A percentile compares a stretch with the other conserved stretches of the same genome.
Evolutionary conservation across 2,797 vertebrate genomes (phyloP).

Genomic region (Trachurus trachurus): DNA sequence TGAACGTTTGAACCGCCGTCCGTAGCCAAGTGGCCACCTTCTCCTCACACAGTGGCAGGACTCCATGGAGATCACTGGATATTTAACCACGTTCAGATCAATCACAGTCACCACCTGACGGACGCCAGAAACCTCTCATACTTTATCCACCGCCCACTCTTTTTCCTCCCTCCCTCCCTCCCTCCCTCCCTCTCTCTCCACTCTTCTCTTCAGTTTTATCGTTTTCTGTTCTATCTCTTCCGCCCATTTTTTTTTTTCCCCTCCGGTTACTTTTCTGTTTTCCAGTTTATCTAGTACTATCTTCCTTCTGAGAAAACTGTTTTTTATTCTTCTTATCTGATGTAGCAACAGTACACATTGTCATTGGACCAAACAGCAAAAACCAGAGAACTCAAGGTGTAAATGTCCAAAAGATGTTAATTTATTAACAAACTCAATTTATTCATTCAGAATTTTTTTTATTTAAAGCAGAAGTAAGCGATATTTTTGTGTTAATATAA

Average conservation of each 20-base stretch:
- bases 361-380: too few relatives aligned
- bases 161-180: neutral
- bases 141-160: neutral
- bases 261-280: too few relatives aligned
- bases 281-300: neutral
- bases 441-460: too few relatives aligned
- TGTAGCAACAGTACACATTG: too few relatives aligned
- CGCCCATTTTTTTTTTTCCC: too few relatives aligned
- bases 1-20: neutral
- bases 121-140: neutral
- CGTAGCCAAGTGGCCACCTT: neutral
- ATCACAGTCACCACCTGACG: neutral
- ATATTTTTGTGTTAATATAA: too few relatives aligned
- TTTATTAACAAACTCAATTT: too few relatives aligned
- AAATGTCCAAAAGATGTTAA: too few relatives aligned
- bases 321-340: too few relatives aligned
- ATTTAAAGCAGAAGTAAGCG: too few relatives aligned
- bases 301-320: neutral
- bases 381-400: too few relatives aligned
- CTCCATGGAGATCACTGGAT: constrained; percentile 2
- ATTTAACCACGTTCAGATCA: neutral
- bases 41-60: neutral
- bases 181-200: too few relatives aligned
- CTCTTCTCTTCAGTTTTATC: neutral
- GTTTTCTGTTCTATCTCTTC: neutral